Percentiles rank a stretch among this genome's conserved stretches.
phyloP scores from a whole-genome alignment of 2,113 vertebrate genomes.

The Paramisgurnus dabryanus region DNA sequence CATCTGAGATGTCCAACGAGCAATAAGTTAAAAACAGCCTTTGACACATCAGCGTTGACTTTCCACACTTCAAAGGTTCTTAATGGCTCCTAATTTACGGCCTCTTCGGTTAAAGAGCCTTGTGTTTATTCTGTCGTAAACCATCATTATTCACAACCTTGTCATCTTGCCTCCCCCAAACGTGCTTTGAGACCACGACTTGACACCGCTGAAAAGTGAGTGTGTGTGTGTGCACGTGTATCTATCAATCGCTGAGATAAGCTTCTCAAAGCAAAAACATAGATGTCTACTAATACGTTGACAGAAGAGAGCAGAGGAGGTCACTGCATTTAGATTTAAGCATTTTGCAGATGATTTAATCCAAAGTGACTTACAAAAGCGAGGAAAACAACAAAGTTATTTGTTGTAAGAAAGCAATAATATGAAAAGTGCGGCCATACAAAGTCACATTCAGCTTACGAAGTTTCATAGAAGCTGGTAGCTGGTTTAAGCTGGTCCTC shows the following conservation, averaged over 20 bases:
- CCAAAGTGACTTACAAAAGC: too few species aligned
- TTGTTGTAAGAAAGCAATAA: too few species aligned
- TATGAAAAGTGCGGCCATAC: too few species aligned
- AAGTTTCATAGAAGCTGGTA: too few species aligned
- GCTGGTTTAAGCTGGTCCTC: too few species aligned
- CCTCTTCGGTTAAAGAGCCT: conserved; percentile 50
- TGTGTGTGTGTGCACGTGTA: conserved; percentile 23
- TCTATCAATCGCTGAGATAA: not conserved
- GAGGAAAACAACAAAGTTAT: too few species aligned
- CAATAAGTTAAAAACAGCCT: not conserved
- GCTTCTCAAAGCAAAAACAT: conserved; percentile 4
- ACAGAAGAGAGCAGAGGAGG: not conserved
- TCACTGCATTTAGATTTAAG: not conserved
- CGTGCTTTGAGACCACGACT: conserved; percentile 42
- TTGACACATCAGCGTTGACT: conserved; percentile 13
- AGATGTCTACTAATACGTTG: not conserved
- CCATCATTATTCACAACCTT: conserved; percentile 61
- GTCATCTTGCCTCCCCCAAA: conserved; percentile 52
- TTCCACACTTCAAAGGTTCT: conserved; percentile 53
- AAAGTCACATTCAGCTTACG: too few species aligned
- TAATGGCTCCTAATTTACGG: conserved; percentile 59
- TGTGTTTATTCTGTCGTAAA: conserved; percentile 53
- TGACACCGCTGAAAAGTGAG: conserved; percentile 37
- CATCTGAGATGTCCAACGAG: not conserved
- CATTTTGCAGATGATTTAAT: too few species aligned